phyloP scores from a whole-genome alignment of 2,797 vertebrate genomes.

The Aldrovandia affinis region DNA sequence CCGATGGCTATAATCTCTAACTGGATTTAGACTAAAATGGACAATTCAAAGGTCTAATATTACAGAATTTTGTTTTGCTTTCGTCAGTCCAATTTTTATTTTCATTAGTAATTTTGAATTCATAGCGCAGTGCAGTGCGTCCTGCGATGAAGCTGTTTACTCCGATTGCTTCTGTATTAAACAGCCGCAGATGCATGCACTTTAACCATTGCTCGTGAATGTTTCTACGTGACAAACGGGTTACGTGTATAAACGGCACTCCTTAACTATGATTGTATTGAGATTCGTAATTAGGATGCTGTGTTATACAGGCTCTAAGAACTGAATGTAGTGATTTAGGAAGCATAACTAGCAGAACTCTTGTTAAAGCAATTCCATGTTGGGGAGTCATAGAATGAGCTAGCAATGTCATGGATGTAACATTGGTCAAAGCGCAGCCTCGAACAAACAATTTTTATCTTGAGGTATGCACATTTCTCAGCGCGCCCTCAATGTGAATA shows the following conservation, averaged over 20 bases:
- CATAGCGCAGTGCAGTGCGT: not conserved
- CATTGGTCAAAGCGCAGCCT: not conserved
- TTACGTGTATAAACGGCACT: not conserved
- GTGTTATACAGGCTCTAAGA: not conserved
- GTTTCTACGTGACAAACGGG: not conserved
- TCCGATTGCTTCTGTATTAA: not conserved
- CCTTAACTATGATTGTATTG: not conserved
- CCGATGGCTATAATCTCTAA: constrained; percentile 46
- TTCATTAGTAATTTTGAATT: constrained; percentile 5
- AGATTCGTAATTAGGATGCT: not conserved
- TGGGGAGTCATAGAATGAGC: not conserved
- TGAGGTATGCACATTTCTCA: not conserved
- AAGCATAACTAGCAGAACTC: not conserved
- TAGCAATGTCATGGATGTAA: not conserved
- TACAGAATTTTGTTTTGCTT: constrained; percentile 20
- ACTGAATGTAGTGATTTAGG: not conserved
- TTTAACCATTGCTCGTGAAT: no score
- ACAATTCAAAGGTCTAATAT: not conserved
- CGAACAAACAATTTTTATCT: not conserved
- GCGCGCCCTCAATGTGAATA: not conserved
- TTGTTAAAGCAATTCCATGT: not conserved
- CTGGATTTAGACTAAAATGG: constrained; percentile 21
- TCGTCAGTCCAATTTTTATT: constrained; percentile 7
- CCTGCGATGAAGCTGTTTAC: not conserved
- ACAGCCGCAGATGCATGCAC: no score